Evolutionary conservation across 1,140 invertebrate species (phyloP).

Genomic region (Palaemon carinicauda): DNA sequence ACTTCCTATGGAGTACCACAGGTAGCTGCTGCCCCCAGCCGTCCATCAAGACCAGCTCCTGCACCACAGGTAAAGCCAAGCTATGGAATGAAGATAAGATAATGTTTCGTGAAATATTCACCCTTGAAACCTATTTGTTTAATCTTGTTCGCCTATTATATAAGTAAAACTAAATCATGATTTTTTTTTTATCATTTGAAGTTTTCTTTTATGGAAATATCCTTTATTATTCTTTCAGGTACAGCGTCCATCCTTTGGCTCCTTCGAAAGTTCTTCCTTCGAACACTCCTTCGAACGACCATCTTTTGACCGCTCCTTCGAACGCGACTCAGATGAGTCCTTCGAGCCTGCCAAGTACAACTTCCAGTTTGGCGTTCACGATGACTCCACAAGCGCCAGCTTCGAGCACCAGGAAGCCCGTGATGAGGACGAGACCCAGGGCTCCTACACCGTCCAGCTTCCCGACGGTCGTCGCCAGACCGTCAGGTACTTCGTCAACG

Average conservation of each 20-base stretch:
- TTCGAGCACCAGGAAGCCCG: constrained; percentile 27
- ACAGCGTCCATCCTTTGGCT: background rate
- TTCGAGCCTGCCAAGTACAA: background rate
- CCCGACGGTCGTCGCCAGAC: constrained; percentile 25
- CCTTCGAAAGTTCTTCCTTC: background rate
- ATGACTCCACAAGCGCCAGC: background rate
- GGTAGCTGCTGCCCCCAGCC: too few species aligned
- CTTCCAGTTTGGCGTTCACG: background rate
- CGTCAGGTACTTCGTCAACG: constrained; percentile 21
- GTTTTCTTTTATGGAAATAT: too few species aligned
- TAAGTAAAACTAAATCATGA: too few species aligned
- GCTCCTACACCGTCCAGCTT: constrained; percentile 23
- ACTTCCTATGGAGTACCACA: background rate
- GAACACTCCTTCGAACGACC: too few species aligned
- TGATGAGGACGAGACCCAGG: constrained; percentile 15
- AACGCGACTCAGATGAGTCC: background rate
- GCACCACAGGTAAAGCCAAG: too few species aligned
- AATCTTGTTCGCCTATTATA: too few species aligned
- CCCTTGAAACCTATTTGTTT: too few species aligned
- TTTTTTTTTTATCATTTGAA: background rate
- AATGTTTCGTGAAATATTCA: background rate
- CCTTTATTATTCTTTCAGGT: background rate
- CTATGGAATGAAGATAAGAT: too few species aligned
- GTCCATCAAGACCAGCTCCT: too few species aligned
- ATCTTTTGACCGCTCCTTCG: background rate